phyloP scores from a whole-genome alignment of 2,113 vertebrate species.

The Rhinichthys klamathensis region DNA sequence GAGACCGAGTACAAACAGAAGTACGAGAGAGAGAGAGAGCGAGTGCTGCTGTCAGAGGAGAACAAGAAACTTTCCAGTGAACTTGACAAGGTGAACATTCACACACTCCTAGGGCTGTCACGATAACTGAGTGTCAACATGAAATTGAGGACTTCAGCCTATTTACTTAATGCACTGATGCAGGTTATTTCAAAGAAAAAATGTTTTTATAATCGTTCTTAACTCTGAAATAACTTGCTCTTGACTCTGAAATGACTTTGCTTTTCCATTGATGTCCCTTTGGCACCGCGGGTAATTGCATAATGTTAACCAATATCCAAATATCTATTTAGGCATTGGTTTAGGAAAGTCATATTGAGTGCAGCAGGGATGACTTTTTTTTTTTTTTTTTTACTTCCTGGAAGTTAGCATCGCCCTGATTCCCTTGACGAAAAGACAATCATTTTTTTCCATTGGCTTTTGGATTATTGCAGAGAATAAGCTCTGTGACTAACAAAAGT shows the following conservation, averaged over 20 bases:
- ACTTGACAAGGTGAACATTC: slow-evolving; percentile 82
- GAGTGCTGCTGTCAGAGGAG: slow-evolving; percentile 85
- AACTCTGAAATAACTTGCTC: neutral
- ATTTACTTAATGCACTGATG: neutral
- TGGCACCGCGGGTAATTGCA: neutral
- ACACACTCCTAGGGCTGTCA: neutral
- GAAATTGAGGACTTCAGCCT: neutral
- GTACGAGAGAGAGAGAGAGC: slow-evolving; percentile 92
- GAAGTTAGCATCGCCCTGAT: neutral
- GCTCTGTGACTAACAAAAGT: neutral
- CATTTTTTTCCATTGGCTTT: neutral
- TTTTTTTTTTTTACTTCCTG: neutral
- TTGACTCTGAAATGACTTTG: neutral
- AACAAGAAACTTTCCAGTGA: slow-evolving; percentile 95
- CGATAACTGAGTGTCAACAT: neutral
- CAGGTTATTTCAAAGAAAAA: neutral
- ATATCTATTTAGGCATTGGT: neutral
- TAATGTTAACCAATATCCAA: neutral
- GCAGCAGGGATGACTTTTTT: neutral
- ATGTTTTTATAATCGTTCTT: neutral
- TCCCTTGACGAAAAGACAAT: neutral
- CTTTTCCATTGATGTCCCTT: neutral
- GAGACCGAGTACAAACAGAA: slow-evolving; percentile 93
- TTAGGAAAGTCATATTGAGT: neutral
- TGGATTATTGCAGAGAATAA: neutral